Percentiles rank a stretch among this genome's conserved stretches.
phyloP scores from a whole-genome alignment of 2,888 invertebrate species.

The Ferrisia virgata region DNA sequence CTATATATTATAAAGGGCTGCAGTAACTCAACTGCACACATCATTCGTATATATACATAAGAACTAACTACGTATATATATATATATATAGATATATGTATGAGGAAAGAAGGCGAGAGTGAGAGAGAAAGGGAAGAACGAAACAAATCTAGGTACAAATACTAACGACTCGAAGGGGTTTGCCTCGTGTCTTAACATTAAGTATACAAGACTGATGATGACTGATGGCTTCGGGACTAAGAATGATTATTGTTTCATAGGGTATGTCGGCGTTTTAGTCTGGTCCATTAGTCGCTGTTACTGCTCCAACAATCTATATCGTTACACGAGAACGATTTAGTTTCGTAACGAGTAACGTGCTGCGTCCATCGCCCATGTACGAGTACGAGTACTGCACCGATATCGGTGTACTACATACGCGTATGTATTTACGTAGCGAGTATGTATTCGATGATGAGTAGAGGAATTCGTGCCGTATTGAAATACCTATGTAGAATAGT shows the following conservation, averaged over 20 bases:
- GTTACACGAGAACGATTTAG: neutral
- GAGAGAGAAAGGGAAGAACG: neutral
- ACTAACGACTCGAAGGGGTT: slow-evolving; percentile 16
- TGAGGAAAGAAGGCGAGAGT: neutral
- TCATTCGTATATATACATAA: neutral
- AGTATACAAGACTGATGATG: slow-evolving; percentile 33
- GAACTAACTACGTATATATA: neutral
- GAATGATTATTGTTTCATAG: slow-evolving; percentile 22
- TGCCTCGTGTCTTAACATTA: slow-evolving; percentile 26
- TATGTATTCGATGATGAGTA: neutral
- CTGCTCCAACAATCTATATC: neutral
- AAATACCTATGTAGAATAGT: neutral
- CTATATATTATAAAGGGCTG: too few species aligned
- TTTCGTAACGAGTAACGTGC: neutral
- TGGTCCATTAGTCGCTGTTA: slow-evolving; percentile 13
- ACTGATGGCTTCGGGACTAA: slow-evolving; percentile 27
- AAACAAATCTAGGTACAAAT: neutral
- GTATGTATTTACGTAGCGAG: neutral
- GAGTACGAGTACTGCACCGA: too few species aligned
- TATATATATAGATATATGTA: neutral
- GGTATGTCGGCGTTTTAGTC: slow-evolving; percentile 1
- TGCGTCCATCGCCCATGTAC: too few species aligned
- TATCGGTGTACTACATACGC: neutral
- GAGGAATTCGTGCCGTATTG: neutral
- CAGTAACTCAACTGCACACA: too few species aligned